Evolutionary conservation across 2,888 invertebrate species (phyloP).

Genomic region (Polydrusus pterygomalis): DNA sequence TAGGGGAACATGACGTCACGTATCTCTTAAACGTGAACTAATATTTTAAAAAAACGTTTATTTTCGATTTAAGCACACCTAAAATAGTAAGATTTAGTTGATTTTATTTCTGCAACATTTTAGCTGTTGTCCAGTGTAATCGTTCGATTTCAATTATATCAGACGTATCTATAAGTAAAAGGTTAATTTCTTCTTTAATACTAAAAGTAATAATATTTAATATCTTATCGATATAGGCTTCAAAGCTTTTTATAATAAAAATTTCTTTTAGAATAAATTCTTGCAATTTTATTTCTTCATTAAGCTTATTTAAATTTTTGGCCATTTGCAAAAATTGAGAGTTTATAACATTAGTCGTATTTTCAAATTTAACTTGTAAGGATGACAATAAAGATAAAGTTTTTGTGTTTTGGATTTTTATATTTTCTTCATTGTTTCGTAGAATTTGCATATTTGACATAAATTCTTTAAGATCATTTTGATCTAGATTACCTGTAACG

Average conservation of each 20-base stretch:
- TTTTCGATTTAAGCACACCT: no score
- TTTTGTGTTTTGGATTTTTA: constrained; percentile 33
- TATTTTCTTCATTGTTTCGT: constrained; percentile 36
- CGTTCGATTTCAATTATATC: constrained; percentile 29
- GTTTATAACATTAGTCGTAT: constrained; percentile 31
- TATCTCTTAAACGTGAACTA: no score
- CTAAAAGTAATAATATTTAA: constrained; percentile 33
- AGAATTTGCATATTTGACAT: constrained; percentile 42
- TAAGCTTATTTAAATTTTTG: constrained; percentile 21
- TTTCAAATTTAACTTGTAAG: constrained; percentile 38
- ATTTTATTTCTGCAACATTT: no score
- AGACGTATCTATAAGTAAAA: constrained; percentile 20
- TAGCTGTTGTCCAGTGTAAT: no score
- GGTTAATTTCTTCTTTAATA: constrained; percentile 29
- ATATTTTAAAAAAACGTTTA: no score
- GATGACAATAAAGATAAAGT: constrained; percentile 66
- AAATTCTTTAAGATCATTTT: constrained; percentile 32
- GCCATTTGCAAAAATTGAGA: constrained; percentile 17
- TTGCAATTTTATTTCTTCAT: constrained; percentile 24
- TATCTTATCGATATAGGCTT: constrained; percentile 28
- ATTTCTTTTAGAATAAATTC: constrained; percentile 35
- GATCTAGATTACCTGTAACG: constrained; percentile 32
- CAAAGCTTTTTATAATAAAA: constrained; percentile 31
- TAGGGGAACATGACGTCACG: no score
- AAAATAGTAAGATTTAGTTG: no score